Base-by-base conservation (phyloP, 2,797 vertebrate species). In the Catostomus latipinnis region DNA sequence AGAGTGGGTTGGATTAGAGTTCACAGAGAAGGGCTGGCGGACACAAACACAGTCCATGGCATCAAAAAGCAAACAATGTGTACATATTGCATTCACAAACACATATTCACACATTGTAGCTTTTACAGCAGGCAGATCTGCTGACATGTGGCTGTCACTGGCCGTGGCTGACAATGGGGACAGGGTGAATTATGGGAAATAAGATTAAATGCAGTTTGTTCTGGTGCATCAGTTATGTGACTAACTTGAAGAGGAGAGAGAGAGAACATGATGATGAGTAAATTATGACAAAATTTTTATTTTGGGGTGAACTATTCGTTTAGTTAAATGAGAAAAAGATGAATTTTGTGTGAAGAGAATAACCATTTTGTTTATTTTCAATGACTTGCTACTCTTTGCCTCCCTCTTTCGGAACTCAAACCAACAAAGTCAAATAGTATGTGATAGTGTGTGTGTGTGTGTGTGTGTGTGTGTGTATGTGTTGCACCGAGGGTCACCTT, bases 171-270 rank as follows among this genome's bases (percentile, higher is more conserved):
- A 90, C 90, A 89, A 89, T 82, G 83, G 73, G 34, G 84, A 71
- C 84, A 81, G 85, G 56, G 81, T 82, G 86, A 85, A 88, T 86
- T 83, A 84, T 89, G 88, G 89, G 85, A 88, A 87, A 90, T 49
- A 71, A 89, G 88, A 90, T 89, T 87, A 91, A 84, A 82, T 58
- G 68, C 76, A 57, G 81, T 72, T 45, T 78, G 46, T 45, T 73
- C 79, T 76, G 57, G 49, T 69, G 71, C 72, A 52, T 76, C 49
- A 76, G 66, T 12, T 56, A 61, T 9, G 43, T 6, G 78, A 82
- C 70, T 48, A 6, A 63, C 43, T 65, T 11, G 49, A 65, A 74
- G 46, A 69, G 8, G 50, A 53, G 53, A 76, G 74, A 86, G 14
- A 60, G 18, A 53, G 52, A 53, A 34, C 34, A 34, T 34, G 34